Evolutionary conservation across 2,113 vertebrate species (phyloP).

Genomic region (Pedetes capensis): DNA sequence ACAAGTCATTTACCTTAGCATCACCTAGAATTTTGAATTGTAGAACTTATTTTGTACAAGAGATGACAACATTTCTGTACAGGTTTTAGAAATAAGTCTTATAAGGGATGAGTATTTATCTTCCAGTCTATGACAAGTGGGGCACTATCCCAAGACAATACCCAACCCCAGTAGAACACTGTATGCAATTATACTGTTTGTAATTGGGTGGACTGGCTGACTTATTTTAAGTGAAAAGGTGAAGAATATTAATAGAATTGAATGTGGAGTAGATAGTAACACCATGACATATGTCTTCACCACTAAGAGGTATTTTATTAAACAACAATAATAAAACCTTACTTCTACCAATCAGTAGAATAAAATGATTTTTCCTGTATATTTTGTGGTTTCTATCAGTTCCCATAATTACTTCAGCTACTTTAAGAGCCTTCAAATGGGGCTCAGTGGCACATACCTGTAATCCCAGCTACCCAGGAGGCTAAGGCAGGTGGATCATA

Average conservation of each 20-base stretch:
- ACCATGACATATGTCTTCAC: neutral
- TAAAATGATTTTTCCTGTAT: neutral
- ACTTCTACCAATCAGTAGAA: neutral
- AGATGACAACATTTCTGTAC: neutral
- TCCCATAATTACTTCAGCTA: neutral
- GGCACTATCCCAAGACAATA: constrained; percentile 13
- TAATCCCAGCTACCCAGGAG: too few relatives aligned
- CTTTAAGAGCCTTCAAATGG: too few relatives aligned
- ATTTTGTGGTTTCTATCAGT: neutral
- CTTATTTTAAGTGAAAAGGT: neutral
- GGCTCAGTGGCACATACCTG: too few relatives aligned
- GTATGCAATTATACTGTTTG: neutral
- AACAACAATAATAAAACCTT: neutral
- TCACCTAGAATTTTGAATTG: neutral
- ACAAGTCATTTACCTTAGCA: constrained; percentile 20
- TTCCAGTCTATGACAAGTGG: neutral
- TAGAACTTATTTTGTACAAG: neutral
- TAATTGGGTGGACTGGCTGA: neutral
- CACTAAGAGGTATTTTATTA: neutral
- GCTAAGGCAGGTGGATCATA: too few relatives aligned
- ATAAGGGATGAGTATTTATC: constrained; percentile 30
- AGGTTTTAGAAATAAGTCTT: neutral
- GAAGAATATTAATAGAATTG: neutral
- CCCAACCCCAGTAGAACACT: neutral
- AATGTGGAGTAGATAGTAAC: neutral